Evolutionary conservation across 35 echinoderm and acorn worm genomes (phyloP).

Genomic region (Diadema setosum): DNA sequence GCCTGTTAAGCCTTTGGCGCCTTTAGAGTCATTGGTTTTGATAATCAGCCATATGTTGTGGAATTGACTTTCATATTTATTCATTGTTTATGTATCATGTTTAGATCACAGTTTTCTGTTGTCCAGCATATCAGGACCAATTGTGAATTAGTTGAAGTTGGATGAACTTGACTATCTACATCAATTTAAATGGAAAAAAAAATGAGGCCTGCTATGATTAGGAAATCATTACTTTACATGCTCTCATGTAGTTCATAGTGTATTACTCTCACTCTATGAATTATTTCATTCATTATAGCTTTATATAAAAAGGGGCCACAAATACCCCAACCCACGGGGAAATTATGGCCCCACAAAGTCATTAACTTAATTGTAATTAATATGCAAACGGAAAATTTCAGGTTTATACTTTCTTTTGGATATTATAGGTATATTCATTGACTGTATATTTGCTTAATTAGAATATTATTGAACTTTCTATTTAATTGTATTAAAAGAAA

Average conservation of each 20-base stretch:
- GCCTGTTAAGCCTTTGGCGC: too few species aligned
- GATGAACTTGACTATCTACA: background rate
- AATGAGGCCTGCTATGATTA: background rate
- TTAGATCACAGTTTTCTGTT: too few species aligned
- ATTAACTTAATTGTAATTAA: background rate
- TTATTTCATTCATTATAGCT: background rate
- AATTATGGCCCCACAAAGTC: too few species aligned
- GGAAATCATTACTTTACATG: too few species aligned
- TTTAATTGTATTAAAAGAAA: background rate
- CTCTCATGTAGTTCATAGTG: too few species aligned
- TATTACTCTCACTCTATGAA: background rate
- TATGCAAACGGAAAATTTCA: background rate
- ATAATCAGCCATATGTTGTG: too few species aligned
- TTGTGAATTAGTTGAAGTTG: background rate
- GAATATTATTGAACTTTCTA: background rate
- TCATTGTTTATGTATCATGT: too few species aligned
- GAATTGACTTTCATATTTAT: too few species aligned
- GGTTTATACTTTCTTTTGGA: background rate
- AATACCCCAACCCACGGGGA: too few species aligned
- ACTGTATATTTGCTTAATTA: background rate
- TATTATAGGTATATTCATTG: background rate
- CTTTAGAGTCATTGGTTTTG: too few species aligned
- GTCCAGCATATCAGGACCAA: background rate
- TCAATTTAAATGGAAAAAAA: background rate
- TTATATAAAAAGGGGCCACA: too few species aligned